These are phyloP conservation scores for Brenthis daphne DNA, from an alignment of 2,888 invertebrate genomes.

Conservation along the genomic window DNA sequence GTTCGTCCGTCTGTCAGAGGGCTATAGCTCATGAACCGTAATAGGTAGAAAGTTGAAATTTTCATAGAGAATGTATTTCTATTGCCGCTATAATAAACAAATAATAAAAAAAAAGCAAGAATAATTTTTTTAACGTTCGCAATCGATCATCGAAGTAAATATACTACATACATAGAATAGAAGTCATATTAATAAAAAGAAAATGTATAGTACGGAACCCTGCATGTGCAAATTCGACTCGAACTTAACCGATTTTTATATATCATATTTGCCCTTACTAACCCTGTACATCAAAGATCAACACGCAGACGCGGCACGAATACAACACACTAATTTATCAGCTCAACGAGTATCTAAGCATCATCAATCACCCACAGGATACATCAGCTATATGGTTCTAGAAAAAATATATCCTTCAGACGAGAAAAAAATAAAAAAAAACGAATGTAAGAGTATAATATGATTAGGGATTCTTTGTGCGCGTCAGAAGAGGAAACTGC, in stretches of 20 bases:
- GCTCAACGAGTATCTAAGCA: slow-evolving; percentile 64
- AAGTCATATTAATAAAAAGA: too few relatives aligned
- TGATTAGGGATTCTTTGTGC: slow-evolving; percentile 24
- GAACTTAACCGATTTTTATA: not conserved
- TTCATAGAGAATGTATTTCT: too few relatives aligned
- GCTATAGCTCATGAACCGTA: too few relatives aligned
- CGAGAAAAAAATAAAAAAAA: slow-evolving; percentile 48
- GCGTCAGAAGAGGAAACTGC: slow-evolving; percentile 37
- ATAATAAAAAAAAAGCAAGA: too few relatives aligned
- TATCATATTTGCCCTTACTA: not conserved
- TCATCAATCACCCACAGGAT: slow-evolving; percentile 79
- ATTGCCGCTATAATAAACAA: too few relatives aligned
- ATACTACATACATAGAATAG: too few relatives aligned
- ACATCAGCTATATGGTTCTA: slow-evolving; percentile 55
- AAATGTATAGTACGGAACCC: too few relatives aligned
- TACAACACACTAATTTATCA: slow-evolving; percentile 69
- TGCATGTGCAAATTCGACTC: too few relatives aligned
- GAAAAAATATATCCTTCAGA: slow-evolving; percentile 52
- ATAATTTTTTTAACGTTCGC: too few relatives aligned
- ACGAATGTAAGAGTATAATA: slow-evolving; percentile 35
- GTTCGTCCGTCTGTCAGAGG: too few relatives aligned
- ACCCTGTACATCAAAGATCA: slow-evolving; percentile 47
- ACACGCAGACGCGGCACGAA: slow-evolving; percentile 57
- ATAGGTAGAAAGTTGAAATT: too few relatives aligned
- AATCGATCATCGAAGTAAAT: too few relatives aligned